These are phyloP conservation scores for Limenitis camilla DNA, from an alignment of 2,888 invertebrate genomes.

Conservation along the genomic window DNA sequence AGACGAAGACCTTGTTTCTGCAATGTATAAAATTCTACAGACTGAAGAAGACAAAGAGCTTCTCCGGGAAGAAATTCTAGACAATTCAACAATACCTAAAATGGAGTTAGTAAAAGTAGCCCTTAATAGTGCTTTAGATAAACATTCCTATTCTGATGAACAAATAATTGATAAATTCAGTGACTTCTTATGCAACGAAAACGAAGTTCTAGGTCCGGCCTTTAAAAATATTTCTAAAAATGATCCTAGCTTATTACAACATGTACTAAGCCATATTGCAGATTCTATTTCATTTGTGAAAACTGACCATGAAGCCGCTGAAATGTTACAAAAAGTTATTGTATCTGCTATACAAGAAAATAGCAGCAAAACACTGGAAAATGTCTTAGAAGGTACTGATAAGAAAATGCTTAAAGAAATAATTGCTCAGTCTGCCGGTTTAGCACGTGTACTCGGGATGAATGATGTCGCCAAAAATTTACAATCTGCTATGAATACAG, in stretches of 20 bases:
- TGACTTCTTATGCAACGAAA: constrained; percentile 77
- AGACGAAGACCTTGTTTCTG: constrained; percentile 62
- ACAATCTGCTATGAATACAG: constrained; percentile 68
- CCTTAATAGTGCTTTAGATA: constrained; percentile 56
- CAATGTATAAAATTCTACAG: constrained; percentile 67
- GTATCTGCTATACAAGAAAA: constrained; percentile 77
- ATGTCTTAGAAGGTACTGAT: constrained; percentile 67
- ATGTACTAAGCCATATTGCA: constrained; percentile 76
- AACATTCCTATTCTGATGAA: constrained; percentile 68
- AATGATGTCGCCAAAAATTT: constrained; percentile 76
- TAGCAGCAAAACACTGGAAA: constrained; percentile 74
- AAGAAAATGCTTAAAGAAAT: constrained; percentile 59
- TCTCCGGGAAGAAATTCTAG: constrained; percentile 65
- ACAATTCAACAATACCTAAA: constrained; percentile 74
- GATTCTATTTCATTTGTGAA: constrained; percentile 74
- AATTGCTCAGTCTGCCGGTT: constrained; percentile 78
- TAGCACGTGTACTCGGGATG: constrained; percentile 81
- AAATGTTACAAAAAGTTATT: constrained; percentile 79
- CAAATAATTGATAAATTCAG: constrained; percentile 78
- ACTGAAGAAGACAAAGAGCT: constrained; percentile 67
- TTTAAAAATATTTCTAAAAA: constrained; percentile 78
- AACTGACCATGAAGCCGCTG: constrained; percentile 78
- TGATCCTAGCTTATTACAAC: constrained; percentile 75
- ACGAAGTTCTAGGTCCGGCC: constrained; percentile 75
- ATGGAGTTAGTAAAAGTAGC: constrained; percentile 77